Conservation (phyloP, 2,888 invertebrate genomes). For the Muscina levida region DNA sequence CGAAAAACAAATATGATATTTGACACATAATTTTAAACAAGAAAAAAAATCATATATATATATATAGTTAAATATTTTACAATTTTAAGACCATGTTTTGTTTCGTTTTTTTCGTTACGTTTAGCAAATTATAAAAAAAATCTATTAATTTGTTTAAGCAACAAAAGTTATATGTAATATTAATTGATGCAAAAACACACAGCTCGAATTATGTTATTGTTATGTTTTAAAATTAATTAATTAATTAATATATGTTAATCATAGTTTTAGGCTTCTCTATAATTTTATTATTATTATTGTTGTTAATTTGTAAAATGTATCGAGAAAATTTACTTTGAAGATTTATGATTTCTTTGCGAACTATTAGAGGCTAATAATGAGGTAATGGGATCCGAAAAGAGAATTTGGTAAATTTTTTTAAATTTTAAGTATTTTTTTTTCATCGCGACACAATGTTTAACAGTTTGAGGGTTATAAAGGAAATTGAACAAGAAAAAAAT, state of each 20-base stretch:
- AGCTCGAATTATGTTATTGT: conserved; percentile 33
- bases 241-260: background rate
- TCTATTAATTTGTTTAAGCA: background rate
- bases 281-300: background rate
- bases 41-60: conserved; percentile 23
- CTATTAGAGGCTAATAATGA: conserved; percentile 32
- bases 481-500: no score
- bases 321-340: conserved; percentile 52
- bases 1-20: conserved; percentile 55
- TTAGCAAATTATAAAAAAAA: conserved; percentile 19
- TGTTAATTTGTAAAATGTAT: background rate
- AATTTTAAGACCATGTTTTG: conserved; percentile 48
- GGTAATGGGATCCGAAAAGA: no score
- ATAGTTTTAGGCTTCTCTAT: background rate
- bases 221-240: background rate
- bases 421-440: no score
- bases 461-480: no score
- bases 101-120: conserved; percentile 38
- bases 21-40: conserved; percentile 42
- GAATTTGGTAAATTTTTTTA: no score
- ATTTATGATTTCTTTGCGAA: conserved; percentile 23
- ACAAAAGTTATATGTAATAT: background rate
- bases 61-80: conserved; percentile 52
- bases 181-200: conserved; percentile 10
- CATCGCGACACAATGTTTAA: no score